These are phyloP conservation scores for Volucella inanis DNA, from an alignment of 2,888 invertebrate genomes.

Conservation along the genomic window DNA sequence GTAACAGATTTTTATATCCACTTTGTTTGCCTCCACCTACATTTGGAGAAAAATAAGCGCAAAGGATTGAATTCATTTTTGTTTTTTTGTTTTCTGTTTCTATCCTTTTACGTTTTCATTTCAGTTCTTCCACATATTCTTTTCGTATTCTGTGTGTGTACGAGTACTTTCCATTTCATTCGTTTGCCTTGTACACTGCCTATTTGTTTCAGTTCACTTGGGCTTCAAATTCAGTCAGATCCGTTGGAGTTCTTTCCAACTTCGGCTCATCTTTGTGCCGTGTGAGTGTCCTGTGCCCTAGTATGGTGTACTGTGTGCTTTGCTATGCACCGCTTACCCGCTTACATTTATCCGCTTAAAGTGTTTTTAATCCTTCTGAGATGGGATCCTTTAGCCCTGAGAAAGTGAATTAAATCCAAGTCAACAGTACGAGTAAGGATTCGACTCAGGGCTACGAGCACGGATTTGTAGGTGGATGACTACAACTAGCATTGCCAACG, in stretches of 20 bases:
- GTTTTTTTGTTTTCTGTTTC: slow-evolving; percentile 19
- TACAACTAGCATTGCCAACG: slow-evolving; percentile 7
- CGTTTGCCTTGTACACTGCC: slow-evolving; percentile 42
- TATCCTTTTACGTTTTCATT: background rate
- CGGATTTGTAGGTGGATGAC: background rate
- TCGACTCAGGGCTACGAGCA: background rate
- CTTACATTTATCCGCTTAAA: slow-evolving; percentile 74
- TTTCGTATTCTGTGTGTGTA: slow-evolving; percentile 47
- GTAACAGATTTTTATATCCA: slow-evolving; percentile 63
- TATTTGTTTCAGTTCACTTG: slow-evolving; percentile 67
- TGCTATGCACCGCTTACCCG: slow-evolving; percentile 37
- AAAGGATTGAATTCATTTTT: slow-evolving; percentile 55
- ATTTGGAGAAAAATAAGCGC: slow-evolving; percentile 46
- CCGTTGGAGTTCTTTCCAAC: background rate
- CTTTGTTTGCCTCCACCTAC: slow-evolving; percentile 35
- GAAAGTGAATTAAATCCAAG: slow-evolving; percentile 72
- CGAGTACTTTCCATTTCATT: slow-evolving; percentile 69
- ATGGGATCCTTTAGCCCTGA: slow-evolving; percentile 60
- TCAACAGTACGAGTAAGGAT: slow-evolving; percentile 44
- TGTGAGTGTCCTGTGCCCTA: background rate
- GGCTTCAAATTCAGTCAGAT: slow-evolving; percentile 39
- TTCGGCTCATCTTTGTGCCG: background rate
- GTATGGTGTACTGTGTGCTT: too few species aligned
- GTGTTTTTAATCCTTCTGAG: slow-evolving; percentile 72
- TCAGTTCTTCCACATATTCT: background rate